Base-by-base conservation (phyloP, 2,888 invertebrate species). In the Sussaba pulchella region DNA sequence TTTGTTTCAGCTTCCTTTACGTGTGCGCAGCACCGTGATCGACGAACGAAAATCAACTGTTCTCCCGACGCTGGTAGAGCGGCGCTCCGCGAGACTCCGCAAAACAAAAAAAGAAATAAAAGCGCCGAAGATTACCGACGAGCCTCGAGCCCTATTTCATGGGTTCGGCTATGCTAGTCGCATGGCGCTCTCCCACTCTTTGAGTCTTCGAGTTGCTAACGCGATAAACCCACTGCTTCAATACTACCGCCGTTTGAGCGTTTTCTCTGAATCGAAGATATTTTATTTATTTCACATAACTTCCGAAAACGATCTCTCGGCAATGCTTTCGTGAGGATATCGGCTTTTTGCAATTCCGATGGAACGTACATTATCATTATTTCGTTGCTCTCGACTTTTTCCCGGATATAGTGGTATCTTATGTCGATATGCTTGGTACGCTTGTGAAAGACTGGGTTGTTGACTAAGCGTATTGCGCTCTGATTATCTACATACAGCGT, bases 251-350 rank as follows among this genome's bases (percentile, higher is more conserved):
- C 59, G 59, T 19, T 39, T 59, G 59, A 19, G 6, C 14, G 19
- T 14, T 17, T 36, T 0, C 2, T 10, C 5, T n/a, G 1, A 36
- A 21, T 14, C 21, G 54, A 26, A n/a, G 12, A 39, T 10, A 50
- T n/a, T 1, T 12, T 21, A 1, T 45, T 31, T 14, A 14, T 24
- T 45, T 21, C 64, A 45, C 45, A 21, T 0, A 66, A 12, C 26
- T 14, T 43, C 14, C 0, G 31, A 9, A 59, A 19, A 1, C 12
- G 1, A 41, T 31, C 39, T 17, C 39, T 70, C 5, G 69, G 59
- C 12, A 77, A 12, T 9, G 80, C 67, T 54, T 82, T 82, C 0
- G 82, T 82, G 2, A 82, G 26, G 14, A 80, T 71, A 24, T 80
- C 79, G 17, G 73, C 82, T 31, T 50, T 39, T 24, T 79, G 73